Base-by-base conservation (phyloP, 2,113 vertebrate species). In the Salvelinus sp. region DNA sequence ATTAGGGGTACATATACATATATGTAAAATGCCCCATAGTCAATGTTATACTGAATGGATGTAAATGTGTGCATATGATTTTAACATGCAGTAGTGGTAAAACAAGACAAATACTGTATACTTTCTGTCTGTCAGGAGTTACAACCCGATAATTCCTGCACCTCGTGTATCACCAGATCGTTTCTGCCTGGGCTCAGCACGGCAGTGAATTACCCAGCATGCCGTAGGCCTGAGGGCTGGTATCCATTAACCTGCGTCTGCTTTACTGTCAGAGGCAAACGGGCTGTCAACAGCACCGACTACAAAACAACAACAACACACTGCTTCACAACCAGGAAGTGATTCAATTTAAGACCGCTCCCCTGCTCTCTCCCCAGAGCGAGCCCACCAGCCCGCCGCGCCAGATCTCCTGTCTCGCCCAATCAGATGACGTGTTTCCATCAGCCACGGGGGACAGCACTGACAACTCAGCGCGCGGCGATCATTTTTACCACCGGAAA, bases 331-430 rank as follows among this genome's bases (percentile, higher is more conserved):
- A 82, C 69, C 79, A 78, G 79, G 82, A 86, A 88, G 82, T 79
- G 80, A 89, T 91, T 86, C 89, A 90, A 90, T 89, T 87, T 83
- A 82, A 83, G 79, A 76, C 71, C 71, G 27, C 63, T 75, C 60
- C 65, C 18, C 65, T 6, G 13, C 25, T 30, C 65, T 22, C 78
- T 60, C 76, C 73, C 84, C 25, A 10, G 65, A 79, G 76, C 48
- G 6, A 86, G 75, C 73, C 33, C 54, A 78, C 85, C 82, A 87
- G 88, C 25, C 14, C 13, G 12, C 64, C 25, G 22, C 25, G 1
- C 7, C 14, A 10, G 3, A 7, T 25, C 64, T 66, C 27, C 25
- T 66, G 23, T 66, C 64, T 66, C 23, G 22, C 64, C 86, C 79
- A 88, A 75, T 82, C 86, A 78, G 82, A 81, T 83, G 74, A 66